A percentile compares a stretch with the other conserved stretches of the same genome.
Conservation (phyloP, 2,888 invertebrate species). For the Tipula lateralis region DNA sequence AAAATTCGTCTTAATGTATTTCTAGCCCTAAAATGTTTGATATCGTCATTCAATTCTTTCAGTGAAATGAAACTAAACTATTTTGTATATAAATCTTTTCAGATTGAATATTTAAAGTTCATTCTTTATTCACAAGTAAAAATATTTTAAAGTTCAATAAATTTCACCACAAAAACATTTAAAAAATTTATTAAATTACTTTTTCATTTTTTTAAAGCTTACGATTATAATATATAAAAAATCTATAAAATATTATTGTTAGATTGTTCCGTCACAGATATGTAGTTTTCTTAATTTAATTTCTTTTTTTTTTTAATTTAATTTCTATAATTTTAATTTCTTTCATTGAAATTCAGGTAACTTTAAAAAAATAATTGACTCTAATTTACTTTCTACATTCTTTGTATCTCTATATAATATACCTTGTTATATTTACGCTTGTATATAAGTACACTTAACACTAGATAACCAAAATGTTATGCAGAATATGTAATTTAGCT, state of each 20-base stretch:
- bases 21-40: no score
- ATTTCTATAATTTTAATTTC: background rate
- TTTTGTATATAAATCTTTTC: background rate
- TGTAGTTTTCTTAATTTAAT: background rate
- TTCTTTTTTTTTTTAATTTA: background rate
- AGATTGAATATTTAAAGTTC: background rate
- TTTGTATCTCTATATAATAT: background rate
- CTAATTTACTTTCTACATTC: background rate
- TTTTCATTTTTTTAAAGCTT: background rate
- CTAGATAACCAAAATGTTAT: constrained; percentile 7
- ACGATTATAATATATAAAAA: background rate
- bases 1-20: no score
- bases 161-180: constrained; percentile 1
- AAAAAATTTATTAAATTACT: background rate
- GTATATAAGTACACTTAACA: constrained; percentile 11
- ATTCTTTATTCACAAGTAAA: background rate
- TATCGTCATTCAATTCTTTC: background rate
- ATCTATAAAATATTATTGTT: constrained; percentile 5
- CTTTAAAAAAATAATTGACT: background rate
- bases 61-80: background rate
- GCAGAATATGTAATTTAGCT: background rate
- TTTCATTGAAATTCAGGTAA: background rate
- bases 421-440: background rate
- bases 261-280: constrained; percentile 1
- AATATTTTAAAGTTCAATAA: background rate